Percentiles rank a stretch among this genome's conserved stretches.
These are phyloP conservation scores for Odobenus rosmarus DNA, from an alignment of 2,113 vertebrate species.

Conservation along the genomic window DNA sequence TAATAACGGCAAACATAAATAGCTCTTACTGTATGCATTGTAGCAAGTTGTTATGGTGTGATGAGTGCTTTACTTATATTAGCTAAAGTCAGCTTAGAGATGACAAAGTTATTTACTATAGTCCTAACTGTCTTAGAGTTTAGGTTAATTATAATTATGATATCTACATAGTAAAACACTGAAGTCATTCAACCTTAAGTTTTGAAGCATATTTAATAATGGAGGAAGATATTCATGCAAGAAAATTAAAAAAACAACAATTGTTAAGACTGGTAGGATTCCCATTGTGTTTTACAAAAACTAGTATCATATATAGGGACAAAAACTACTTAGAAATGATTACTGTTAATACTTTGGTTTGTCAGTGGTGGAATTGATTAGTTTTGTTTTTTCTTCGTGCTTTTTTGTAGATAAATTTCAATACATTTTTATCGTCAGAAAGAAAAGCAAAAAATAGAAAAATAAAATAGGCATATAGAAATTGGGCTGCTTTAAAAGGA, in stretches of 20 bases:
- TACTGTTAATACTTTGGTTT: background rate
- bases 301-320: background rate
- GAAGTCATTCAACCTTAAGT: background rate
- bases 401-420: conserved; percentile 1
- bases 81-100: background rate
- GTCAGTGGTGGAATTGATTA: background rate
- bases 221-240: background rate
- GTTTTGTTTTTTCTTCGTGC: conserved; percentile 18
- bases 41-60: background rate
- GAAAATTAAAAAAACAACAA: background rate
- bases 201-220: conserved; percentile 54
- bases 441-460: conserved; percentile 1
- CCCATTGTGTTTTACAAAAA: background rate
- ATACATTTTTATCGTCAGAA: conserved; percentile 23
- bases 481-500: background rate
- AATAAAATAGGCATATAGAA: background rate
- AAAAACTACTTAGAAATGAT: conserved; percentile 25
- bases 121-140: background rate
- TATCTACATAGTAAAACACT: background rate
- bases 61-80: background rate
- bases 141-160: background rate
- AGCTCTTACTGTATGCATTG: background rate
- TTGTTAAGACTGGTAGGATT: background rate
- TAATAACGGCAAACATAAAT: background rate
- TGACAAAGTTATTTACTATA: background rate